These are phyloP conservation scores for Psephotus haematonotus DNA, from an alignment of 2,113 vertebrate genomes.

Conservation along the genomic window DNA sequence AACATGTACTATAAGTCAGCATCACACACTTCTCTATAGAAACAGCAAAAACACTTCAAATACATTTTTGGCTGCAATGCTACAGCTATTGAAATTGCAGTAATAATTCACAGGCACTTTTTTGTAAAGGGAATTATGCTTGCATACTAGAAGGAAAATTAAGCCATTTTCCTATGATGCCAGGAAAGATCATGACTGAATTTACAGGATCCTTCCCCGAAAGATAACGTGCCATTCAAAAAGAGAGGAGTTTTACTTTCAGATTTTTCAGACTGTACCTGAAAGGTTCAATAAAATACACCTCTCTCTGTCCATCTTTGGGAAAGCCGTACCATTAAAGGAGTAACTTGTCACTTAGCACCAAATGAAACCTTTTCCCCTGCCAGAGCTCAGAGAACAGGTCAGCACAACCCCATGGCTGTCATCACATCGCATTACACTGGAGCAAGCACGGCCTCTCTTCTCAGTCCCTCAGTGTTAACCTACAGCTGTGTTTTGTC, in stretches of 20 bases:
- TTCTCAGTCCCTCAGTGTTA: neutral
- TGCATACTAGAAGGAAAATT: neutral
- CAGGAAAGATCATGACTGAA: neutral
- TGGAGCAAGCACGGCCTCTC: neutral
- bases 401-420: neutral
- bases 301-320: neutral
- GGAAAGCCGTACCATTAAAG: neutral
- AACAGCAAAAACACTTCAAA: constrained; percentile 40
- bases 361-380: neutral
- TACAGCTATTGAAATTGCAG: neutral
- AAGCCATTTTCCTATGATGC: neutral
- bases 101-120: neutral
- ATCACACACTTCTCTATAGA: constrained; percentile 29
- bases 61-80: neutral
- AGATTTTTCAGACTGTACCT: neutral
- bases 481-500: neutral
- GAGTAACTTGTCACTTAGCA: neutral
- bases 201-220: neutral
- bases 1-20: neutral
- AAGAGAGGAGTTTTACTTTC: neutral
- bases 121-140: neutral
- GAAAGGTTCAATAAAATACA: neutral
- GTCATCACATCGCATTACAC: accelerated
- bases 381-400: neutral
- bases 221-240: neutral